Evolutionary conservation across 2,113 vertebrate genomes (phyloP).

Genomic region (Calcarius ornatus): DNA sequence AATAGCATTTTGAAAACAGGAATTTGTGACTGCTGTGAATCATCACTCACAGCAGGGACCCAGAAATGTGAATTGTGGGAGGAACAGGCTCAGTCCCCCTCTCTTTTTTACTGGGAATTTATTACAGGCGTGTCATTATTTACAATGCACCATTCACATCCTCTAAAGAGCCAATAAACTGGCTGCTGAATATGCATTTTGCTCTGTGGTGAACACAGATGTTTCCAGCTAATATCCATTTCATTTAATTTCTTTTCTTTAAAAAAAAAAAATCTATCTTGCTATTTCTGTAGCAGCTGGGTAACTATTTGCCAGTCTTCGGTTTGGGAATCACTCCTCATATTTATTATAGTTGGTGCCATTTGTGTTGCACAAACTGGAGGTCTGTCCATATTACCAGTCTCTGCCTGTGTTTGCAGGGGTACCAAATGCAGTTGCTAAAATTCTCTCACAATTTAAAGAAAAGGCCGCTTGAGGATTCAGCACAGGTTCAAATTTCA

Average conservation of each 20-base stretch:
- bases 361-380: conserved; percentile 58
- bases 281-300: conserved; percentile 80
- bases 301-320: conserved; percentile 74
- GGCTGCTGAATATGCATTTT: conserved; percentile 85
- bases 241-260: conserved; percentile 82
- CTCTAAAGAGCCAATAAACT: conserved; percentile 83
- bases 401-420: conserved; percentile 29
- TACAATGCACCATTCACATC: conserved; percentile 80
- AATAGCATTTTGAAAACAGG: conserved; percentile 81
- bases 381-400: conserved; percentile 64
- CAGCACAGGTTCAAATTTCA: conserved; percentile 40
- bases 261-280: conserved; percentile 72
- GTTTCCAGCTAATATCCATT: conserved; percentile 84
- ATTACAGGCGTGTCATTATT: conserved; percentile 82
- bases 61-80: conserved; percentile 77
- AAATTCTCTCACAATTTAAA: conserved; percentile 44
- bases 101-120: conserved; percentile 80
- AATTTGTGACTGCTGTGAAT: conserved; percentile 79
- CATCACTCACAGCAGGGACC: conserved; percentile 79
- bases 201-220: conserved; percentile 82
- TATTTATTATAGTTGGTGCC: conserved; percentile 68
- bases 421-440: conserved; percentile 57
- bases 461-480: conserved; percentile 1
- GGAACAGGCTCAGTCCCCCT: conserved; percentile 65
- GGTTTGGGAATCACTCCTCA: conserved; percentile 73